Base-by-base conservation (phyloP, 2,888 invertebrate genomes). In the Malachius bipustulatus region DNA sequence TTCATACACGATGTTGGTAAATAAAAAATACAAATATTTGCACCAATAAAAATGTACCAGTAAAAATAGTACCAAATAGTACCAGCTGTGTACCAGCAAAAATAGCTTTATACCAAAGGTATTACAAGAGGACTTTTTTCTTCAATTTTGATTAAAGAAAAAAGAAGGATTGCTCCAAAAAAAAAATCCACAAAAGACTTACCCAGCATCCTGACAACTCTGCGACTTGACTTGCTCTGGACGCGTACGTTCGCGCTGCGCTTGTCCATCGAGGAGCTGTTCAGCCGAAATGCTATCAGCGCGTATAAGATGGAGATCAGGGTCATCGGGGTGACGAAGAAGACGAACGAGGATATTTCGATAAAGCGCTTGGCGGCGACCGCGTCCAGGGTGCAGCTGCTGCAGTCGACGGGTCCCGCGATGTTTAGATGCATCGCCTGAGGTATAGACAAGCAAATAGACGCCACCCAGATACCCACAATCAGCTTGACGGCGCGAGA, bases 291-390 rank as follows among this genome's bases (percentile, higher is more conserved):
- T 56, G 80, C 82, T 49, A 83, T 82, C 43, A 82, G 64, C 34
- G 79, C 71, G 55, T 90, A 90, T 44, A 90, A 64, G 38, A 85
- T 79, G 14, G 79, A 77, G 54, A 89, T 87, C 41, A 88, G 67
- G 14, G 81, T 81, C 85, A 90, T 87, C 2, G 89, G 89, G 27
- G 79, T 75, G 19, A 84, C 75, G 56, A 90, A 90, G 62, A 89
- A 87, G 49, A 88, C 65, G 54, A 80, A 76, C 47, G 78, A 78
- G 10, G 88, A 84, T 47, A 84, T 73, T 52, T 82, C 79, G 54
- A 85, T 84, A 44, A 80, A 76, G 62, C 82, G 77, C 39, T 76
- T 73, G 14, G 75, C 60, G 11, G 49, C 47, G 16, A 55, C 50
- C 13, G 52, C 43, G 2, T 40, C 39, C 2, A 50, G 41, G n/a